Evolutionary conservation across 2,888 invertebrate species (phyloP), one percentile per base, ranked within the genome.

Genomic region (Creontiades dilutus): DNA sequence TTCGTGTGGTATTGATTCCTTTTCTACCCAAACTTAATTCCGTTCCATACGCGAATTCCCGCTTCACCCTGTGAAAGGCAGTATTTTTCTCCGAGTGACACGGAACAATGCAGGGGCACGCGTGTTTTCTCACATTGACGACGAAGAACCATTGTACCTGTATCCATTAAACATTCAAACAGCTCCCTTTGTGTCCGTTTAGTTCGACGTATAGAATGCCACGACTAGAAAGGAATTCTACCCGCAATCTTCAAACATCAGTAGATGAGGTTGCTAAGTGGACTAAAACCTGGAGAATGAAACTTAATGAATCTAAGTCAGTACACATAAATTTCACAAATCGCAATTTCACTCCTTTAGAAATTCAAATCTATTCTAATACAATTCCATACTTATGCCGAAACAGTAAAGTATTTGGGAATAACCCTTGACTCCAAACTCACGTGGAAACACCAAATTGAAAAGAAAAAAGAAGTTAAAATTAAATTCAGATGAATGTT

Each of bases 51-150:
- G 78, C 47, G 78, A 80, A 37, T 46, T 9, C 46, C 37, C 46
- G 47, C 78, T 47, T 3, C 7, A 46, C n/a, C 4, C 46, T 37
- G 68, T 68, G 19, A 68, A 68, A 23, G 68, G 12, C 68, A 23
- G 23, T 23, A 68, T 68, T 68, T 23, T 27, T 68, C 13, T 1
- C 13, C 23, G n/a, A 23, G 68, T 19, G 68, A 5, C 23, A 23
- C 27, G 23, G 68, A 68, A 23, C 68, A 68, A 68, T 68, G 23
- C 68, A 27, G 19, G 23, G 23, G 23, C 23, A 68, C 68, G 61
- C 61, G 61, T 61, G 61, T 61, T 61, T 61, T 61, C 61, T 61
- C 61, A 61, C 61, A n/a, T 61, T 61, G 61, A 61, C 61, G 61
- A 19, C 61, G 61, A 16, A n/a, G 3, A 19, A 19, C 61, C 61